Conservation (phyloP, 2,113 vertebrate genomes). For the Gymnarchus niloticus region DNA sequence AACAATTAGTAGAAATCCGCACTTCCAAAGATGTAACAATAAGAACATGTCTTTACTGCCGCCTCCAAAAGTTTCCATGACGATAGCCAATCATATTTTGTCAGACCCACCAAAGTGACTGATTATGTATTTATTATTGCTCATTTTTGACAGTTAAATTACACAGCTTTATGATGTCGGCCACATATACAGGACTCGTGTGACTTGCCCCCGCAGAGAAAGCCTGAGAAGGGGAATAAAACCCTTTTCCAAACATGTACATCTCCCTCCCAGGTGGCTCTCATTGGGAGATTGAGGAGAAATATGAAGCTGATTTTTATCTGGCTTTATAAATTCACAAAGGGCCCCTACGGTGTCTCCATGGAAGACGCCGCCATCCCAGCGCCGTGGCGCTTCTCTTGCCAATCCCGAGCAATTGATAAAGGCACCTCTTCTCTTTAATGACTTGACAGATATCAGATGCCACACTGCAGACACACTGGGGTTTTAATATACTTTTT, state of each 20-base stretch:
- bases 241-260: slow-evolving; percentile 57
- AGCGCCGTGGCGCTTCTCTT: slow-evolving; percentile 61
- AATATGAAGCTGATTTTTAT: slow-evolving; percentile 74
- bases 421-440: slow-evolving; percentile 68
- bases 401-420: slow-evolving; percentile 73
- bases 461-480: slow-evolving; percentile 54
- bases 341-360: slow-evolving; percentile 64
- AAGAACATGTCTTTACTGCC: neutral
- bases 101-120: slow-evolving; percentile 42
- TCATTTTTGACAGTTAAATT: slow-evolving; percentile 14
- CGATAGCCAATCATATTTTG: slow-evolving; percentile 23
- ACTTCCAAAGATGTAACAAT: neutral
- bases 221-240: slow-evolving; percentile 52
- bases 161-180: no score
- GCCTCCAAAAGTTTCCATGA: neutral
- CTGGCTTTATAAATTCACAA: slow-evolving; percentile 70
- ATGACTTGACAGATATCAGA: slow-evolving; percentile 77
- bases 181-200: slow-evolving; percentile 48
- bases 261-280: slow-evolving; percentile 59
- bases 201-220: slow-evolving; percentile 35
- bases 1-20: neutral
- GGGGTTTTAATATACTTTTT: slow-evolving; percentile 61
- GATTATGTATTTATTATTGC: slow-evolving; percentile 16
- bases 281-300: slow-evolving; percentile 65
- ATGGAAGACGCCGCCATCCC: slow-evolving; percentile 61